Conservation (phyloP, 2,797 vertebrate genomes). For the Muscicapa comitata region DNA sequence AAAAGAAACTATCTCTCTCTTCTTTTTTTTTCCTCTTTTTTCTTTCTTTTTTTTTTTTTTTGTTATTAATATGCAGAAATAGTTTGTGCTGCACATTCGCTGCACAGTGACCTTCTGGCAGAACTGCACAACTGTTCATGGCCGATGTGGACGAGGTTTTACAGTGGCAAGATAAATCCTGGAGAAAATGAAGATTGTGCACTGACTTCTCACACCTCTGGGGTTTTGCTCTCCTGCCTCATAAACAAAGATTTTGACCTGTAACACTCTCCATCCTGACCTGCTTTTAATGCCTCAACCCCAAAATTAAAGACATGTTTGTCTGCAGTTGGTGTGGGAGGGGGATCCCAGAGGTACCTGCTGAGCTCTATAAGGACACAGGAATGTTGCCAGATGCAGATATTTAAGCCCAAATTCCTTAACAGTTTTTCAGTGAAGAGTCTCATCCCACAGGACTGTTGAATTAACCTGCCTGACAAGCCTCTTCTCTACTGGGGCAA, state of each 20-base stretch:
- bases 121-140: neutral
- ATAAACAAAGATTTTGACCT: neutral
- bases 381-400: neutral
- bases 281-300: neutral
- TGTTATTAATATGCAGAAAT: neutral
- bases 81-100: neutral
- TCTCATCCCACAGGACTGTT: neutral
- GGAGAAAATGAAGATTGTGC: neutral
- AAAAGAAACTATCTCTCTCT: neutral
- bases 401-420: neutral
- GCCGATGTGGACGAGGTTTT: neutral
- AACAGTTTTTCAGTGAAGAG: neutral
- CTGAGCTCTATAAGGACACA: rapidly evolving
- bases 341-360: neutral
- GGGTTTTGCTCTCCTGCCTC: neutral
- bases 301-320: rapidly evolving
- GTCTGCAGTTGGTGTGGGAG: neutral
- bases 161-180: neutral
- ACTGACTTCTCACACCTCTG: neutral
- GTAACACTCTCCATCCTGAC: neutral
- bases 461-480: neutral
- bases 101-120: neutral
- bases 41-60: neutral
- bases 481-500: neutral
- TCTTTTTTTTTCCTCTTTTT: too few species aligned